Base-by-base conservation (phyloP, 2,888 invertebrate genomes). In the Machimus rusticus region DNA sequence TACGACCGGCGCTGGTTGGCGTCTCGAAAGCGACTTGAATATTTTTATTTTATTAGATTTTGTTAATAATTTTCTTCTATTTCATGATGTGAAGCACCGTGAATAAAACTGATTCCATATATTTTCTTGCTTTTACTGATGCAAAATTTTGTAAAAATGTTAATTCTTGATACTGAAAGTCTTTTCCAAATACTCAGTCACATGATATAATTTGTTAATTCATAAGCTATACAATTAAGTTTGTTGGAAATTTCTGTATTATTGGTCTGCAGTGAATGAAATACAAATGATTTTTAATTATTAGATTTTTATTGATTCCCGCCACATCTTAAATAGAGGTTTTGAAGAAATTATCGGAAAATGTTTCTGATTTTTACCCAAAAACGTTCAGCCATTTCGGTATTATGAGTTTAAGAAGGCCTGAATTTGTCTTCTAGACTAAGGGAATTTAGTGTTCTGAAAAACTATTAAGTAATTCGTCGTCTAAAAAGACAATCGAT, bases 1-100 rank as follows among this genome's bases (percentile, higher is more conserved):
- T 99, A 90, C 94, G 99, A 89, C 99, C 99, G 57, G 99, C 99
- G 2, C 93, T 99, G 66, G 99, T 99, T 37, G 99, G 99, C 23
- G 99, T 99, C 23, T 96, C 98, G 74, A 98, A 98, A 93, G 89
- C 90, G 87, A 66, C 28, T 28, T 88, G 87, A 74, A 84, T 74
- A 1, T 74, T 28, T 37, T 16, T 34, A 6, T 84, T 19, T 31
- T 51, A 34, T 51, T 46, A 79, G 12, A 46, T 46, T 46, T 16
- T 46, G 14, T 46, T 46, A 14, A 46, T 16, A 14, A 46, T 23
- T 23, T 82, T 31, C 6, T 82, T 74, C 31, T 78, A 23, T 66
- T 31, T 31, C 19, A n/a, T 12, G 12, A 43, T 46, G 31, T 51
- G 28, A 51, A 28, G 81, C 34, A 19, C 9, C 9, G 23, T 31